Evolutionary conservation across 2,797 vertebrate species (phyloP), one percentile per base, ranked within the genome.

Genomic region (Denticeps clupeoides): DNA sequence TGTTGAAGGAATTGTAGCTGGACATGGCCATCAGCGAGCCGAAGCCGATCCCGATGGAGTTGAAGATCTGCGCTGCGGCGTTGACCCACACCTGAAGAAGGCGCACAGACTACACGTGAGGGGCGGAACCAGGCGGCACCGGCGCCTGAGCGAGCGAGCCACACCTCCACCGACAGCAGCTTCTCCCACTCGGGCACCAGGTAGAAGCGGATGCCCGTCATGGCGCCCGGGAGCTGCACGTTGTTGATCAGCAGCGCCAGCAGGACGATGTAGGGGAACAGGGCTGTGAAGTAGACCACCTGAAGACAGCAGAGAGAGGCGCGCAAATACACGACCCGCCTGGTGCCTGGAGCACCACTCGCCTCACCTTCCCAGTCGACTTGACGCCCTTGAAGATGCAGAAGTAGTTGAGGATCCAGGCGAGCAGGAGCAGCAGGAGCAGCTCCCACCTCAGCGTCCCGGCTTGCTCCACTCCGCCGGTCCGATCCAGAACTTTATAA

Each of bases 331-430:
- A 4, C 5, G 4, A 25, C n/a, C n/a, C n/a, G n/a, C 28, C 29
- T 29, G 27, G 29, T 10, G 29, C 25, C 25, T 26, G 7, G 28
- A 15, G 7, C 32, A 6, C 13, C 7, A 13, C 35, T 3, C 1
- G 27, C 26, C n/a, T 56, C 53, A 83, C 83, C 66, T 87, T 84
- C 38, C 84, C 83, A 24, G 83, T 85, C 41, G 81, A 85, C 61
- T 80, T 82, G 54, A 85, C 78, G 0, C 84, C 84, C 45, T 82
- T 83, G 53, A 87, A 87, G 63, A 86, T 84, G 56, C 81, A 86
- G 28, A 86, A 44, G 53, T 83, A 87, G 60, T 81, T 66, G n/a
- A 85, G 60, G 31, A 81, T 68, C 84, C 84, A 86, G 29, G 80
- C 70, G 23, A 87, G 56, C n/a, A 80, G 3, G 4, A 87, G 74